Percentiles rank a stretch among this genome's conserved stretches.
These are phyloP conservation scores for Buceros bicornis DNA, from an alignment of 2,797 vertebrate species.

Conservation along the genomic window DNA sequence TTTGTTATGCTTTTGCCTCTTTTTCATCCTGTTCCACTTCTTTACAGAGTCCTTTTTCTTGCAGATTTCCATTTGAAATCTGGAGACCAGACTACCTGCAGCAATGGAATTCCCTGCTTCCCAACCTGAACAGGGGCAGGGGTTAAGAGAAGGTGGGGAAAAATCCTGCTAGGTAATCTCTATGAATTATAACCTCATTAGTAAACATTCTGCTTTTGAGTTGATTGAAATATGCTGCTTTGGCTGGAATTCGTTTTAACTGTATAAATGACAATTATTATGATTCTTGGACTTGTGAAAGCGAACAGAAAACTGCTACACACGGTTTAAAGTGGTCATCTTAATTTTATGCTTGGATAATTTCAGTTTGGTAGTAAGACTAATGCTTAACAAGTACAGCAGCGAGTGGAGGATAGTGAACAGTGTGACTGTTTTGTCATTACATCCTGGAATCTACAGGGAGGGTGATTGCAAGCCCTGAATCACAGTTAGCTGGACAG, in stretches of 20 bases:
- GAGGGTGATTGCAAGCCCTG: not conserved
- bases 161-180: not conserved
- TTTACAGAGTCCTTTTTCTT: not conserved
- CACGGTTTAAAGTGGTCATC: not conserved
- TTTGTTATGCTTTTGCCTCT: not conserved
- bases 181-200: not conserved
- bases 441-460: not conserved
- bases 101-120: not conserved
- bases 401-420: not conserved
- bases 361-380: not conserved
- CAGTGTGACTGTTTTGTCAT: rapidly evolving
- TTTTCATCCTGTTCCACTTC: not conserved
- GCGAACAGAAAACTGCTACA: not conserved
- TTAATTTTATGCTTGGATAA: not conserved
- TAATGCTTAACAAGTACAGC: not conserved
- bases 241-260: not conserved
- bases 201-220: not conserved
- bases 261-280: not conserved
- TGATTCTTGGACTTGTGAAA: not conserved
- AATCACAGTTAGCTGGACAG: not conserved
- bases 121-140: not conserved
- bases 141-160: not conserved
- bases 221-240: not conserved
- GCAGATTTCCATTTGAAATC: not conserved
- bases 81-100: not conserved